Evolutionary conservation across 64 coral and sea anemone species (phyloP), one percentile per base, ranked within the genome.

Genomic region (Montipora sp.): DNA sequence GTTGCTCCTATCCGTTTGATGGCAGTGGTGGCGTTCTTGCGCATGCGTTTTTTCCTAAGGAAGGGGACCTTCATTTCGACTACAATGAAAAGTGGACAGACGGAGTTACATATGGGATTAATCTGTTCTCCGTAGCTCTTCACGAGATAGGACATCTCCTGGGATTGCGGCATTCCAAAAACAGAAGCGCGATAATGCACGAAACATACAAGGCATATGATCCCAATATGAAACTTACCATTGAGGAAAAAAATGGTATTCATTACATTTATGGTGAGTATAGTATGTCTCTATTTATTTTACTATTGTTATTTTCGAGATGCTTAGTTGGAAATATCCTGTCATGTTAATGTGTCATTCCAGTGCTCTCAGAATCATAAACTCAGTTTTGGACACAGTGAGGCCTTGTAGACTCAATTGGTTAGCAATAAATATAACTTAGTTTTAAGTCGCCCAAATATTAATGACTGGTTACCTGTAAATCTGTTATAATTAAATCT

Each of bases 111-210:
- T 47, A 11, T 47, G 57, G 81, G 5, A 77, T 22, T 0, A 92
- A 92, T 57, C 53, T 98, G 6, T 75, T 94, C 47, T 47, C 85
- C 6, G 73, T 98, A 14, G 92, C 92, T 57, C 78, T 92, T 27
- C 95, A 98, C 51, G 95, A 98, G 63, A 88, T 98, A 19, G 95
- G 95, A 7, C 95, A 98, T 45, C 75, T 80, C 16, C 73, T 98
- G 7, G 95, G 95, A 5, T 59, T 97, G 8, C 47, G 49, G 55
- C 95, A 97, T 77, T 94, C 95, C 0, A 18, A 18, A 0, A 5
- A 97, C 5, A 4, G 15, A 5, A 20, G 59, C 1, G 78, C 95
- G 0, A 78, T 97, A 21, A 97, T 97, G 95, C 48, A 93, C 36
- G 71, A 75, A 14, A 36, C 46, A 10, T 93, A 93, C 48, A 83